These are phyloP conservation scores for Fundulus diaphanus DNA, from an alignment of 2,797 vertebrate genomes.

Conservation along the genomic window DNA sequence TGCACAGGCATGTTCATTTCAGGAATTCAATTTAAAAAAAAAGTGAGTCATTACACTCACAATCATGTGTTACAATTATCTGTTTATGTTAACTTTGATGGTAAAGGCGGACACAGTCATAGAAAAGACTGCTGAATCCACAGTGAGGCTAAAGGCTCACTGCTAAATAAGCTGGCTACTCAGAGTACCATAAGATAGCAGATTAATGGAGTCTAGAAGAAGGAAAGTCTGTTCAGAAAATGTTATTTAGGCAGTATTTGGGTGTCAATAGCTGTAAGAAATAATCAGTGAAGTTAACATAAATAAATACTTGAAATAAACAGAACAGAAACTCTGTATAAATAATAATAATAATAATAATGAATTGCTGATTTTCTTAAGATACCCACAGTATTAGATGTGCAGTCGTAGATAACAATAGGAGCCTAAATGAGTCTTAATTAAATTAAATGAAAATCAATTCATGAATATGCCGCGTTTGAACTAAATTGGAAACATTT, in stretches of 20 bases:
- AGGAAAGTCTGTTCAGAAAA: not conserved
- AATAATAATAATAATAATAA: too few species aligned
- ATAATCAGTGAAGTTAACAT: not conserved
- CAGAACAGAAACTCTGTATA: too few species aligned
- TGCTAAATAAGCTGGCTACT: not conserved
- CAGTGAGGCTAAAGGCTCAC: not conserved
- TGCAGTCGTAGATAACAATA: not conserved
- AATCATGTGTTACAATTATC: too few species aligned
- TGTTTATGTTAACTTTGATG: too few species aligned
- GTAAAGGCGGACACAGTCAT: too few species aligned
- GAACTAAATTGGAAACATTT: slow-evolving; percentile 9
- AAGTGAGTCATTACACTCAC: too few species aligned
- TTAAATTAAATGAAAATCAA: not conserved
- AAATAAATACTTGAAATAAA: not conserved
- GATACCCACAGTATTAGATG: not conserved
- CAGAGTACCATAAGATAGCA: not conserved
- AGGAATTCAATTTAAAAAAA: too few species aligned
- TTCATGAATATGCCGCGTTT: not conserved
- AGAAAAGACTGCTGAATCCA: not conserved
- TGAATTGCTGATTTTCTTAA: too few species aligned
- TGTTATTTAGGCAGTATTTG: not conserved
- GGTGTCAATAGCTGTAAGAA: not conserved
- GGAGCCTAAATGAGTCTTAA: not conserved
- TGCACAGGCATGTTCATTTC: too few species aligned
- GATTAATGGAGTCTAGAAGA: not conserved